Evolutionary conservation across 2,888 invertebrate genomes (phyloP).

Genomic region (Patella caerulea): DNA sequence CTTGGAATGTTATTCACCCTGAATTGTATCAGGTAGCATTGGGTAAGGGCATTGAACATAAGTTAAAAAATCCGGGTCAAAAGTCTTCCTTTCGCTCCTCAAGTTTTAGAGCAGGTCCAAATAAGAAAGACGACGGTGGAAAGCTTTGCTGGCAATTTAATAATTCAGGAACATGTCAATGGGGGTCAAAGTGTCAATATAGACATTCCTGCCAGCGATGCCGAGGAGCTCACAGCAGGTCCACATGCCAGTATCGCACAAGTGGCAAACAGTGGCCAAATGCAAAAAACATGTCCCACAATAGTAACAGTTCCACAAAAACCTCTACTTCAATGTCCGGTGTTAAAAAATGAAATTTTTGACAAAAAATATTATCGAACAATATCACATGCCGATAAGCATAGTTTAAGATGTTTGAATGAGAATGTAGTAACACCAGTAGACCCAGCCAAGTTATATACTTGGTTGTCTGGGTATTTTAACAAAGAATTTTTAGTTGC

Average conservation of each 20-base stretch:
- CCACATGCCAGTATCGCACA: background rate
- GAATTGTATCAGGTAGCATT: background rate
- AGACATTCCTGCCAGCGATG: background rate
- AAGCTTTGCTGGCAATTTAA: background rate
- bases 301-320: too few relatives aligned
- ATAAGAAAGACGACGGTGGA: background rate
- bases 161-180: background rate
- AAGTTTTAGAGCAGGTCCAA: background rate
- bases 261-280: too few relatives aligned
- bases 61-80: background rate
- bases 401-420: too few relatives aligned
- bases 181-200: background rate
- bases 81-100: too few relatives aligned
- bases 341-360: too few relatives aligned
- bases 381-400: too few relatives aligned
- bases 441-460: too few relatives aligned
- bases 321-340: too few relatives aligned
- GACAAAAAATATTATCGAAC: too few relatives aligned
- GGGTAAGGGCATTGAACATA: background rate
- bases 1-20: background rate
- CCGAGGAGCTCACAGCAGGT: slow-evolving; percentile 6
- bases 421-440: too few relatives aligned
- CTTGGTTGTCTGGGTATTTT: too few relatives aligned
- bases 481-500: background rate
- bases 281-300: too few relatives aligned